Percentiles rank a stretch among this genome's conserved stretches.
Conservation (phyloP, 2,113 vertebrate species). For the Oncorhynchus mykiss region DNA sequence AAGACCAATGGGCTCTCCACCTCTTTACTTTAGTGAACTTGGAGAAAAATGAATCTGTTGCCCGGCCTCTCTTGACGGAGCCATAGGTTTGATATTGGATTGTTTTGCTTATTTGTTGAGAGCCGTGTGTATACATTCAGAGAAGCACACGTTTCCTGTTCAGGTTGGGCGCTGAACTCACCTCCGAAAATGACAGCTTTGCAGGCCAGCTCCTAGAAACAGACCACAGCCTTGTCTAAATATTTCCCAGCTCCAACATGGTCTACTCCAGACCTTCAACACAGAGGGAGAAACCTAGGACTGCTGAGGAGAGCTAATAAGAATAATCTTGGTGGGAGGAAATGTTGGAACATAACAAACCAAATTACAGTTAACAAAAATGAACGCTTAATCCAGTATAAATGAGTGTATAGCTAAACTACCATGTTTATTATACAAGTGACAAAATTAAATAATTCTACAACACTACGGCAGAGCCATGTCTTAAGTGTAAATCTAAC, state of each 20-base stretch:
- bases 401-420: no score
- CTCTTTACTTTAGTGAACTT: constrained; percentile 28
- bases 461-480: no score
- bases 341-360: no score
- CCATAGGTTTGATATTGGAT: constrained; percentile 59
- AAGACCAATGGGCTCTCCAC: background rate
- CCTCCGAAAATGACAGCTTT: constrained; percentile 65
- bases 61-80: constrained; percentile 15
- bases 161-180: constrained; percentile 56
- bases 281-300: constrained; percentile 10
- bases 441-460: no score
- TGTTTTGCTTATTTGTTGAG: constrained; percentile 68
- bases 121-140: constrained; percentile 62
- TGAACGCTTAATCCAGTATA: no score
- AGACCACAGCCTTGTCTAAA: constrained; percentile 68
- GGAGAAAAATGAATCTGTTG: constrained; percentile 33
- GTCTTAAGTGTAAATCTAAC: no score
- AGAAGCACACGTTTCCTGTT: constrained; percentile 69
- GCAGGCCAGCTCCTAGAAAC: constrained; percentile 58
- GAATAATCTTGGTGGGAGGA: no score
- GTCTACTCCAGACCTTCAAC: constrained; percentile 43
- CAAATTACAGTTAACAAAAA: no score
- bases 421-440: no score
- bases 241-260: constrained; percentile 58
- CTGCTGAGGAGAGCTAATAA: background rate